These are phyloP conservation scores for Echinarachnius parma DNA, from an alignment of 53 echinoderm and acorn worm species.

Conservation along the genomic window DNA sequence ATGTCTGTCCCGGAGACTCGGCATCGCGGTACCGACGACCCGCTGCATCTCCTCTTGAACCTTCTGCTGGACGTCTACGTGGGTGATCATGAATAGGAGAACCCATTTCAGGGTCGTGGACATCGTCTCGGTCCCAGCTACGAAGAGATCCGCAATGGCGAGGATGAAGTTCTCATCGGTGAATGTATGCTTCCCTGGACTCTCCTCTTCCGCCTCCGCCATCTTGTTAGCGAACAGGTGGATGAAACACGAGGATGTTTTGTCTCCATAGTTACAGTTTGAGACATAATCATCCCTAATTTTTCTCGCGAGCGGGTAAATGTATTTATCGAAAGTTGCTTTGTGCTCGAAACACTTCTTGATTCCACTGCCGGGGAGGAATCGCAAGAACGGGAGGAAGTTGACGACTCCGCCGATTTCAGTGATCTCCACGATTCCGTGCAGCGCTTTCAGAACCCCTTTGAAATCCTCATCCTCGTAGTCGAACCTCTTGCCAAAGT, in stretches of 20 bases:
- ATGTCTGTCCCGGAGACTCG: constrained; percentile 37
- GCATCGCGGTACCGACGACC: constrained; percentile 34
- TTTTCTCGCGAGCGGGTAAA: constrained; percentile 1
- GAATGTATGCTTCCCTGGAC: constrained; percentile 10
- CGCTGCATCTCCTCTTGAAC: constrained; percentile 40
- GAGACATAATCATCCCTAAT: not conserved
- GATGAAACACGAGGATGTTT: constrained; percentile 7
- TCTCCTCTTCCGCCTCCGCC: constrained; percentile 11
- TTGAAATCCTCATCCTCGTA: constrained; percentile 50
- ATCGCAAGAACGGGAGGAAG: constrained; percentile 51
- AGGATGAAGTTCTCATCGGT: not conserved
- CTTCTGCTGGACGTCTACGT: constrained; percentile 25
- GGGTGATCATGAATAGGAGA: not conserved
- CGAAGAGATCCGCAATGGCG: constrained; percentile 24
- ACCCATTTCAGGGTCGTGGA: constrained; percentile 30
- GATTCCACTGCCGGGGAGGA: constrained; percentile 44
- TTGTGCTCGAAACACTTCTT: not conserved
- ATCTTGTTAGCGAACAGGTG: constrained; percentile 27
- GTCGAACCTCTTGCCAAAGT: constrained; percentile 44
- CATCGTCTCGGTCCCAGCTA: constrained; percentile 30
- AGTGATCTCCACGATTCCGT: constrained; percentile 26
- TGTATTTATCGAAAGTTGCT: constrained; percentile 14
- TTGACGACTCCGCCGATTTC: constrained; percentile 38
- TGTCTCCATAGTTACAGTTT: too few species aligned
- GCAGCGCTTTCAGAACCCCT: constrained; percentile 23